Percentiles rank a stretch among this genome's conserved stretches.
phyloP scores from a whole-genome alignment of 2,888 invertebrate genomes.

The Rhorus exstirpatorius region DNA sequence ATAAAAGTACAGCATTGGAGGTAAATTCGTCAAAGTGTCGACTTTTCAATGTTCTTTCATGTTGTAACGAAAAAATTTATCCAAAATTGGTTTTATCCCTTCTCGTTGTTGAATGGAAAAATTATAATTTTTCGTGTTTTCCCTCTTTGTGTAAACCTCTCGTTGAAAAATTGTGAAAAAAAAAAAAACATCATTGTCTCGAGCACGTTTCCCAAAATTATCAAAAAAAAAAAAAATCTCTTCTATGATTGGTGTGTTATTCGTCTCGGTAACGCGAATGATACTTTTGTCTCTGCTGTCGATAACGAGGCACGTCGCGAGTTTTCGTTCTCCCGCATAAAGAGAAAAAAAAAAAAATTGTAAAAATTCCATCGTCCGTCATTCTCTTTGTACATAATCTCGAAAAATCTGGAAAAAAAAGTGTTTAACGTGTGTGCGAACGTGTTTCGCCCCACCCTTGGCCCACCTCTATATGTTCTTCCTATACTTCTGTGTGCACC shows the following conservation, averaged over 20 bases:
- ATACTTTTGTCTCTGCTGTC: slow-evolving; percentile 7
- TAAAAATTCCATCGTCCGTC: slow-evolving; percentile 48
- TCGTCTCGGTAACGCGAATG: slow-evolving; percentile 27
- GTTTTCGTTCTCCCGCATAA: neutral
- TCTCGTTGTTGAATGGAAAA: slow-evolving; percentile 51
- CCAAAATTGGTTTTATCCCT: slow-evolving; percentile 49
- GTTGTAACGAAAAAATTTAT: slow-evolving; percentile 25
- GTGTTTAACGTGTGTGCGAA: slow-evolving; percentile 69
- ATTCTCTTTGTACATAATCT: slow-evolving; percentile 21
- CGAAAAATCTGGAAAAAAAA: slow-evolving; percentile 29
- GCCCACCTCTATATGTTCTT: slow-evolving; percentile 74
- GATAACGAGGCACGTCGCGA: slow-evolving; percentile 27
- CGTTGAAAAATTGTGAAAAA: slow-evolving; percentile 26
- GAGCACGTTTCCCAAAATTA: slow-evolving; percentile 47
- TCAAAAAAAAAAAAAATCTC: neutral
- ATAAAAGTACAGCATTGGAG: slow-evolving; percentile 51
- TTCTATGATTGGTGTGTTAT: slow-evolving; percentile 8
- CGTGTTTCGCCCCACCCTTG: slow-evolving; percentile 72
- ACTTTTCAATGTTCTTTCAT: slow-evolving; percentile 10
- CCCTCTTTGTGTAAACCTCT: slow-evolving; percentile 22
- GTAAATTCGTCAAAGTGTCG: slow-evolving; percentile 33
- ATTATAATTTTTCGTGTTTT: slow-evolving; percentile 35
- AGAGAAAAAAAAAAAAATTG: slow-evolving; percentile 13
- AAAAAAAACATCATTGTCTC: slow-evolving; percentile 23
- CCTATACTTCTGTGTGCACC: slow-evolving; percentile 74